Conservation (phyloP, 2,888 invertebrate species). For the Acanthoscelides obtectus region DNA sequence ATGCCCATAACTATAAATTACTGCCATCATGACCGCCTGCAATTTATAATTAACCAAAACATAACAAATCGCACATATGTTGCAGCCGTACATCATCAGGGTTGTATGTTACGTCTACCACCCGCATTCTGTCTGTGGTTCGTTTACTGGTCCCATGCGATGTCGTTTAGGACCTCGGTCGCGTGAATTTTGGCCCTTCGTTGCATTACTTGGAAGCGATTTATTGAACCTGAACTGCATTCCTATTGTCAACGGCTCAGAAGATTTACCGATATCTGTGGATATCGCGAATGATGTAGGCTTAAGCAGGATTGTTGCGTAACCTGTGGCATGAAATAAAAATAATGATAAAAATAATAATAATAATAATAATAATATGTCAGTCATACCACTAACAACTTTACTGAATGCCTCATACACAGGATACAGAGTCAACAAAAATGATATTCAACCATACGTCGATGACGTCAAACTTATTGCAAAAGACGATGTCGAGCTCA, state of each 20-base stretch:
- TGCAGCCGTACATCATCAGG: slow-evolving; percentile 26
- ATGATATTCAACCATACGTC: no score
- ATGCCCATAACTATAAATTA: not conserved
- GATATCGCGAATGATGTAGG: no score
- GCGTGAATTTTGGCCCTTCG: not conserved
- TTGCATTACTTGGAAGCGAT: not conserved
- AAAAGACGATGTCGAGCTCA: not conserved
- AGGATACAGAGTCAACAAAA: no score
- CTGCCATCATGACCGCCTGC: not conserved
- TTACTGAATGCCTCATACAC: no score
- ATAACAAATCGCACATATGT: slow-evolving; percentile 33
- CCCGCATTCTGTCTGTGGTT: not conserved
- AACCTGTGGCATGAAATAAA: no score
- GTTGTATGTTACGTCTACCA: not conserved
- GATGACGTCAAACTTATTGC: not conserved
- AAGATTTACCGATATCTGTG: no score
- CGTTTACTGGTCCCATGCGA: not conserved
- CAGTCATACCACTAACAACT: no score
- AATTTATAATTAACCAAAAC: slow-evolving; percentile 30
- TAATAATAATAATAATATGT: no score
- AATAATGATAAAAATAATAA: no score
- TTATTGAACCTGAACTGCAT: no score
- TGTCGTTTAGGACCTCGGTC: not conserved
- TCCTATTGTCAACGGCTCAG: no score
- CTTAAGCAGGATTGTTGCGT: no score